Evolutionary conservation across 2,888 invertebrate species (phyloP).

Genomic region (Spatulosminthurus flaviceps): DNA sequence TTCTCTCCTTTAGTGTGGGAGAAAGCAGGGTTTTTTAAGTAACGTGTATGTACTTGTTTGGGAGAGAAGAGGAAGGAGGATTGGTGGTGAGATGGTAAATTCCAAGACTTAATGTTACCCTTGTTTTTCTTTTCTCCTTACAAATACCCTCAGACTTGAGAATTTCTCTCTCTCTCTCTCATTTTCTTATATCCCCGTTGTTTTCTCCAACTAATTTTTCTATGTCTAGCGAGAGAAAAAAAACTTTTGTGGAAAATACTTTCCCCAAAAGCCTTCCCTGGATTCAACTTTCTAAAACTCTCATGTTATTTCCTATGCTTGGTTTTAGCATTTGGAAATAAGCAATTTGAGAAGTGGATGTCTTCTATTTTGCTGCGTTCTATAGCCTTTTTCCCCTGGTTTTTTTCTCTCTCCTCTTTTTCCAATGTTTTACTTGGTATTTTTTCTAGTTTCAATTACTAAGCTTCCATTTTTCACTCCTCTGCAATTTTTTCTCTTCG

Average conservation of each 20-base stretch:
- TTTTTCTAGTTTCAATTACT: slow-evolving; percentile 40
- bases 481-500: not conserved
- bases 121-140: slow-evolving; percentile 27
- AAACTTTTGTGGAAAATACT: no score
- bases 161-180: slow-evolving; percentile 5
- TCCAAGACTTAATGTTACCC: slow-evolving; percentile 44
- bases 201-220: not conserved
- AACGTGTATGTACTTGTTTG: not conserved
- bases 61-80: slow-evolving; percentile 44
- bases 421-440: not conserved
- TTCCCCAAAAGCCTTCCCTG: not conserved
- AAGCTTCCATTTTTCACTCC: slow-evolving; percentile 39
- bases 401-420: not conserved
- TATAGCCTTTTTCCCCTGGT: slow-evolving; percentile 14
- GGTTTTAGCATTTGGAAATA: slow-evolving; percentile 21
- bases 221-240: not conserved
- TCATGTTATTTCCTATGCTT: not conserved
- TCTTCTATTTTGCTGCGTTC: no score
- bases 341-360: not conserved
- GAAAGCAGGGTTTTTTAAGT: no score
- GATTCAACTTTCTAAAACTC: not conserved
- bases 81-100: slow-evolving; percentile 41
- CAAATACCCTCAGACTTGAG: slow-evolving; percentile 24
- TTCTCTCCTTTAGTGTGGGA: no score
- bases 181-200: not conserved